phyloP scores from a whole-genome alignment of 2,888 invertebrate genomes.

The Phaedon cochleariae region DNA sequence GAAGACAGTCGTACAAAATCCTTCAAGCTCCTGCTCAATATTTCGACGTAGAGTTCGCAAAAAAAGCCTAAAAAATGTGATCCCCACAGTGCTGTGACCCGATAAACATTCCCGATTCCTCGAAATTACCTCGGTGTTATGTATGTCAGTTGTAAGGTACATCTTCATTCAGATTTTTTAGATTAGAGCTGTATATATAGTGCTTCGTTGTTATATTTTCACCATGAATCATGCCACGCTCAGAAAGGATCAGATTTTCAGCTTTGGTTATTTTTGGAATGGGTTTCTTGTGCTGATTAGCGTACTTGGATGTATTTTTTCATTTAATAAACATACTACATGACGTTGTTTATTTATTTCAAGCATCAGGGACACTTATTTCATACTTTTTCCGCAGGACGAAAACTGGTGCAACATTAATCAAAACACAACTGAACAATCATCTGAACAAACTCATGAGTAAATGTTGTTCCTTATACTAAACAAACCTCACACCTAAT shows the following conservation, averaged over 20 bases:
- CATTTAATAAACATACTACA: slow-evolving; percentile 49
- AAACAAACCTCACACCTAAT: slow-evolving; percentile 19
- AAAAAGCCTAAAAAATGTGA: slow-evolving; percentile 49
- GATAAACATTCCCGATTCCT: slow-evolving; percentile 31
- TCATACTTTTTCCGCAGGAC: slow-evolving; percentile 46
- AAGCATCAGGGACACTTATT: slow-evolving; percentile 47
- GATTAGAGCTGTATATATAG: slow-evolving; percentile 42
- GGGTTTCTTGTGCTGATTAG: slow-evolving; percentile 53
- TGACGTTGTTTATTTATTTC: slow-evolving; percentile 48
- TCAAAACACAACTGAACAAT: slow-evolving; percentile 30
- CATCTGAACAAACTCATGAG: slow-evolving; percentile 26
- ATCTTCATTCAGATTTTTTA: slow-evolving; percentile 41
- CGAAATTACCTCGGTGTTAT: slow-evolving; percentile 37
- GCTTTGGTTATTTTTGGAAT: slow-evolving; percentile 49
- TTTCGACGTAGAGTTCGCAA: slow-evolving; percentile 39
- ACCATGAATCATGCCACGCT: slow-evolving; percentile 28
- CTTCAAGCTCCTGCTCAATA: slow-evolving; percentile 50
- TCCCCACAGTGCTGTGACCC: slow-evolving; percentile 51
- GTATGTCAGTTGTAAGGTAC: slow-evolving; percentile 42
- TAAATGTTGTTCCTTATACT: slow-evolving; percentile 24
- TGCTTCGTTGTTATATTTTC: slow-evolving; percentile 41
- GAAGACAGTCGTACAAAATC: slow-evolving; percentile 52
- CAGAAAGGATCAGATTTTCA: slow-evolving; percentile 39
- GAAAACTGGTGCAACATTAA: slow-evolving; percentile 40
- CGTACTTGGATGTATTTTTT: slow-evolving; percentile 43